Evolutionary conservation across 1,140 invertebrate genomes (phyloP).

Genomic region (Eufriesea mexicana): DNA sequence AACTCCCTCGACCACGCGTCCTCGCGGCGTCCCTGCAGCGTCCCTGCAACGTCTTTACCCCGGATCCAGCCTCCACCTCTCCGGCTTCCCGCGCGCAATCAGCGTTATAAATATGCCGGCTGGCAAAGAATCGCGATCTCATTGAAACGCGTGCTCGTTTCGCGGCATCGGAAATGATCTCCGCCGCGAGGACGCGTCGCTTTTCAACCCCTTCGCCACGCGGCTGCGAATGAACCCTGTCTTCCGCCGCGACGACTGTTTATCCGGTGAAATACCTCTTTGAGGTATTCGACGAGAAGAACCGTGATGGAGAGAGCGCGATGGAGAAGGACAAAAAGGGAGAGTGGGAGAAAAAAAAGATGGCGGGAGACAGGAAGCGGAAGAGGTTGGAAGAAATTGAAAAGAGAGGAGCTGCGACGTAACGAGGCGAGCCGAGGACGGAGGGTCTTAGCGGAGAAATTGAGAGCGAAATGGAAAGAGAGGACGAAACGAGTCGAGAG

Average conservation of each 20-base stretch:
- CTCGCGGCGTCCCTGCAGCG: no score
- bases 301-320: neutral
- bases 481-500: neutral
- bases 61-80: no score
- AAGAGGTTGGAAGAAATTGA: neutral
- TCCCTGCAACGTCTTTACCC: no score
- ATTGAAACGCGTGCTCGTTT: neutral
- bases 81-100: neutral
- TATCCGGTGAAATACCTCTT: neutral
- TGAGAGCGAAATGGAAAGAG: conserved; percentile 19
- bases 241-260: neutral
- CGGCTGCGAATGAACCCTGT: neutral
- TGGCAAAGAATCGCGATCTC: conserved; percentile 12
- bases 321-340: no score
- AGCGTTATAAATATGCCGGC: conserved; percentile 2
- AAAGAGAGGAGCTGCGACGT: neutral
- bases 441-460: conserved; percentile 1
- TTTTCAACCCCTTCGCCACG: conserved; percentile 6
- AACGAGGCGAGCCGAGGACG: conserved; percentile 1
- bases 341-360: neutral
- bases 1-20: neutral
- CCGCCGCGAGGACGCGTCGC: neutral
- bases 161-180: conserved; percentile 22
- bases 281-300: neutral
- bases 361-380: neutral